Evolutionary conservation across 2,888 invertebrate species (phyloP).

Genomic region (Xiphydria camelus): DNA sequence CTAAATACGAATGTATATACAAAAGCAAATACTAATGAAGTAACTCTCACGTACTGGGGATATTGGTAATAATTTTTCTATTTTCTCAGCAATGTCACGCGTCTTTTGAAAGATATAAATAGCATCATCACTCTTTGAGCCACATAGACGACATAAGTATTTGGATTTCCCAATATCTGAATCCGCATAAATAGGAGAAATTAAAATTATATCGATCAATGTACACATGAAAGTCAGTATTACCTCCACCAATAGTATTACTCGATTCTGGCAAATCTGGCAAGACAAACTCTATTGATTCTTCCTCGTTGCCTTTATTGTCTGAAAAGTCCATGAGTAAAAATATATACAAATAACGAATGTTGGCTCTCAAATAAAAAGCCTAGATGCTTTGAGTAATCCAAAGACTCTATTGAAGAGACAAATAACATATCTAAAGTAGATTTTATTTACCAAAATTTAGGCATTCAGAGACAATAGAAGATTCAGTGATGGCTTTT

Average conservation of each 20-base stretch:
- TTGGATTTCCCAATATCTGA: neutral
- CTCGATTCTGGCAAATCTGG: conserved; percentile 11
- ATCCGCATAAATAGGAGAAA: conserved; percentile 7
- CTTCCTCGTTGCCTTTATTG: conserved; percentile 4
- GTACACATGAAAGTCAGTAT: no score
- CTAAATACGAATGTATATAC: no score
- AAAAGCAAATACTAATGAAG: no score
- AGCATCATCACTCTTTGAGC: conserved; percentile 15
- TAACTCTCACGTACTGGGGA: neutral
- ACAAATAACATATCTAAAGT: neutral
- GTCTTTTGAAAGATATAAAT: conserved; percentile 25
- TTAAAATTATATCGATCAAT: no score
- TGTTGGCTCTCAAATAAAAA: no score
- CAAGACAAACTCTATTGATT: conserved; percentile 8
- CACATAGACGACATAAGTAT: conserved; percentile 30
- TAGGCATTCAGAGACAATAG: conserved; percentile 4
- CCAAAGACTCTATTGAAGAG: no score
- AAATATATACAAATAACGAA: no score
- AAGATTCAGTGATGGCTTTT: conserved; percentile 4
- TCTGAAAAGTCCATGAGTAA: no score
- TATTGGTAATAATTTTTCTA: conserved; percentile 26
- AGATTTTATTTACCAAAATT: conserved; percentile 4
- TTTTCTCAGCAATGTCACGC: conserved; percentile 24
- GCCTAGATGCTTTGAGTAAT: neutral
- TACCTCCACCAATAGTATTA: conserved; percentile 1